Evolutionary conservation across 2,113 vertebrate species (phyloP), one percentile per base, ranked within the genome.

Genomic region (Phaetusa simplex): DNA sequence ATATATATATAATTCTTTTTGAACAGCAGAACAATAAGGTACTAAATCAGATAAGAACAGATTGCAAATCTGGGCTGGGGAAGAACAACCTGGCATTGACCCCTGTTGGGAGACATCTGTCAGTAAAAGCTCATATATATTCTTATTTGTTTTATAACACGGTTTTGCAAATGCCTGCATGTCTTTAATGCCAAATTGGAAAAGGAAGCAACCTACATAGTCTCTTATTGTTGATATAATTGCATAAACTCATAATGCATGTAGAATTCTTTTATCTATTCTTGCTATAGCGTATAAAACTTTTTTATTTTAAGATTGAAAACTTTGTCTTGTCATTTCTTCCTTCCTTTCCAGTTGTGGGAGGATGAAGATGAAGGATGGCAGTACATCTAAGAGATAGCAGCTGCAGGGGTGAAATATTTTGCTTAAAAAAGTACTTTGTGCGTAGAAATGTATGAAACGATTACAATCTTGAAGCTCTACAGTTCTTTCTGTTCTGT

Each of bases 351-450:
- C 45, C 3, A 10, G 29, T 77, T 87, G 84, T 95, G 94, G 89
- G 89, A 93, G 87, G 94, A 93, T 77, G 91, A 82, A 94, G 90
- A 95, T 92, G 88, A 94, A 88, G 93, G 66, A 86, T 96, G 94
- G 89, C 94, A 95, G 86, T 82, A 88, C 74, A 90, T 95, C 86
- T 91, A 78, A 95, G 89, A 94, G 81, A 87, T 45, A 89, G 66
- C 82, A 95, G 93, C 96, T 97, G 81, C 89, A 95, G 96, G 95
- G 94, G 89, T 94, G 96, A 97, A 97, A 96, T 95, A 91, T 90
- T 96, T 97, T 95, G 86, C 94, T 94, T 95, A 59, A 92, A 95
- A 87, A 95, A 95, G 82, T 83, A 96, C 90, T 95, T 92, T 93
- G 82, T 93, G 67, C 2, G 0, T 92, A 88, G 92, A 78, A 93